A percentile compares a stretch with the other conserved stretches of the same genome.
These are phyloP conservation scores for Drosophila anceps DNA, from an alignment of 2,888 invertebrate genomes.

Conservation along the genomic window DNA sequence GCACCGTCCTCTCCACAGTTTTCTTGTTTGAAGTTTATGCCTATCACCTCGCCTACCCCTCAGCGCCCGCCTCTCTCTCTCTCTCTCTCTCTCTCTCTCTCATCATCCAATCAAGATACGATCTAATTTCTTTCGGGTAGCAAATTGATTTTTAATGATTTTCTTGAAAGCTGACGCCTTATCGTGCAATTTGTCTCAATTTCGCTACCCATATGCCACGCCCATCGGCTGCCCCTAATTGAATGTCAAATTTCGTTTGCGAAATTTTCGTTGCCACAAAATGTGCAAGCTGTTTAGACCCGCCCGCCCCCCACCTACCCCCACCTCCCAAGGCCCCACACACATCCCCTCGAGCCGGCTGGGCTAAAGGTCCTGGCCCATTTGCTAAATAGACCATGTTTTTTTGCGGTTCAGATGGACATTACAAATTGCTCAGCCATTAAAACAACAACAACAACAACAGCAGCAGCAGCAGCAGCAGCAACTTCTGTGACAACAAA, in stretches of 20 bases:
- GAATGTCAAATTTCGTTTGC: slow-evolving; percentile 18
- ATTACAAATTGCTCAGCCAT: slow-evolving; percentile 56
- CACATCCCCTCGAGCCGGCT: too few species aligned
- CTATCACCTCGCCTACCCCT: neutral
- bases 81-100: neutral
- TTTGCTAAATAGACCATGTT: slow-evolving; percentile 50
- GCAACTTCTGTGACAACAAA: slow-evolving; percentile 35
- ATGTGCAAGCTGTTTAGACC: slow-evolving; percentile 18
- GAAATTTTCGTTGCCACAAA: slow-evolving; percentile 10
- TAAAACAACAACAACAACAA: slow-evolving; percentile 40
- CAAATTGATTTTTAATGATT: slow-evolving; percentile 48
- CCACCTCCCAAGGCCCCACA: neutral
- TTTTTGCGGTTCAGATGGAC: slow-evolving; percentile 43
- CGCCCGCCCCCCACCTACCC: neutral
- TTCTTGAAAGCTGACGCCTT: slow-evolving; percentile 34
- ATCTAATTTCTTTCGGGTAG: slow-evolving; percentile 5
- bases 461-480: slow-evolving; percentile 9
- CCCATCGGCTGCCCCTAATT: slow-evolving; percentile 13
- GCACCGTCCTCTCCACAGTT: neutral
- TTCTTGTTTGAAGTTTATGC: neutral
- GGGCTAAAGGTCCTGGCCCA: slow-evolving; percentile 12
- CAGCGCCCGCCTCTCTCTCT: too few species aligned
- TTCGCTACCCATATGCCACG: neutral
- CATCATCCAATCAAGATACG: slow-evolving; percentile 4
- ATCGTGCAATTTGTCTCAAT: slow-evolving; percentile 32